These are phyloP conservation scores for Babyrousa celebensis DNA, from an alignment of 2,797 vertebrate genomes.

Conservation along the genomic window DNA sequence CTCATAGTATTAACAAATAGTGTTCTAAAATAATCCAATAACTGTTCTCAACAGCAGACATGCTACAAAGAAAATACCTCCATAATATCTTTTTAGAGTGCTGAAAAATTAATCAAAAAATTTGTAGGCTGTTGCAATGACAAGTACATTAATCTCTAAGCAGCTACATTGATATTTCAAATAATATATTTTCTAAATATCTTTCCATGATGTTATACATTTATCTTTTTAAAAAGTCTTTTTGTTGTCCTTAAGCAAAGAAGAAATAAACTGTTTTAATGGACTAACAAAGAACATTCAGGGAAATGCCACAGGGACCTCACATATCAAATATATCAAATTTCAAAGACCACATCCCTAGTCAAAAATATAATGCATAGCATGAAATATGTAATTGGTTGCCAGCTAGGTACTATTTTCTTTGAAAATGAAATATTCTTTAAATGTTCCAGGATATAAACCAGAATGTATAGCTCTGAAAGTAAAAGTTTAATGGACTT, in stretches of 20 bases:
- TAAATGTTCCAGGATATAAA: conserved; percentile 63
- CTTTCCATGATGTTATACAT: conserved; percentile 74
- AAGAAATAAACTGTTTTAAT: conserved; percentile 80
- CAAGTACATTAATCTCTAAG: conserved; percentile 79
- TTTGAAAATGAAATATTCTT: conserved; percentile 70
- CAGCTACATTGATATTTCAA: conserved; percentile 58
- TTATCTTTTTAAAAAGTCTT: neutral
- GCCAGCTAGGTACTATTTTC: neutral
- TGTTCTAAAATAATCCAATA: conserved; percentile 56
- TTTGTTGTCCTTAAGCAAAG: conserved; percentile 76
- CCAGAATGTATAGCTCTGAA: conserved; percentile 7
- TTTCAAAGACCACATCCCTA: conserved; percentile 53
- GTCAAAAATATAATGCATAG: conserved; percentile 74
- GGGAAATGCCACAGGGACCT: neutral
- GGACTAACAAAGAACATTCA: conserved; percentile 32
- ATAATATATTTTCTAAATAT: conserved; percentile 76
- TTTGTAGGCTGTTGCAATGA: conserved; percentile 55
- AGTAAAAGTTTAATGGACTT: neutral
- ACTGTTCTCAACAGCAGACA: conserved; percentile 1
- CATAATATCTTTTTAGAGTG: conserved; percentile 60
- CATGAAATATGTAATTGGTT: conserved; percentile 25
- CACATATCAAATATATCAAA: conserved; percentile 49
- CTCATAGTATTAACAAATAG: conserved; percentile 67
- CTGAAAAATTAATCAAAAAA: conserved; percentile 67
- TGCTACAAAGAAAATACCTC: conserved; percentile 68